Conservation (phyloP, 1,140 invertebrate species). For the Spodoptera frugiperda region DNA sequence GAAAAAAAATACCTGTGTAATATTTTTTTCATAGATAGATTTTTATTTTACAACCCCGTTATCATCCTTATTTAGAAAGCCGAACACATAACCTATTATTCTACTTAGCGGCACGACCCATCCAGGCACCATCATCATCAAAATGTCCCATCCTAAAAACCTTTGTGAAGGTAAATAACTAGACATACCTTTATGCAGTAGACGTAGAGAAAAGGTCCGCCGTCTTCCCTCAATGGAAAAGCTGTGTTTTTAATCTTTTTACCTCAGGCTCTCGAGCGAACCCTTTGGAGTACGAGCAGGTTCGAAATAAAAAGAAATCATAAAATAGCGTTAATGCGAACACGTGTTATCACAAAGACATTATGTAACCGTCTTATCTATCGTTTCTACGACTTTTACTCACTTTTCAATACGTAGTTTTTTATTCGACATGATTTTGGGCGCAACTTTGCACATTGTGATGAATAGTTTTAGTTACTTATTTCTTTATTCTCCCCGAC, state of each 20-base stretch:
- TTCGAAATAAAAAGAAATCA: slow-evolving; percentile 31
- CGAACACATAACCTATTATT: no score
- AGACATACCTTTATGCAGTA: background rate
- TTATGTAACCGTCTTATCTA: background rate
- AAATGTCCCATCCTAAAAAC: background rate
- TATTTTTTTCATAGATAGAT: no score
- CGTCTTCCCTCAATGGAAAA: slow-evolving; percentile 38
- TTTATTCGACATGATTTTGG: no score
- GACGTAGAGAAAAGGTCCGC: background rate
- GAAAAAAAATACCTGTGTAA: no score
- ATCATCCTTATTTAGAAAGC: no score
- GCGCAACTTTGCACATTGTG: no score
- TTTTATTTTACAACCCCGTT: no score
- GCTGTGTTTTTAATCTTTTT: slow-evolving; percentile 41
- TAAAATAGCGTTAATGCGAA: background rate
- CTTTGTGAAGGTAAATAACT: background rate
- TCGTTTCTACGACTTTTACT: no score
- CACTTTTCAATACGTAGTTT: no score
- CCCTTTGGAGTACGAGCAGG: slow-evolving; percentile 20
- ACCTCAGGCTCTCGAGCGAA: background rate
- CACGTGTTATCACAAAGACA: background rate
- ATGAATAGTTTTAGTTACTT: no score
- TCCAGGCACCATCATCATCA: background rate
- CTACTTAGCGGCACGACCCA: no score
- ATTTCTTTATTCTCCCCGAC: no score